Conservation (phyloP, 2,113 vertebrate genomes). For the Spilogale gracilis region DNA sequence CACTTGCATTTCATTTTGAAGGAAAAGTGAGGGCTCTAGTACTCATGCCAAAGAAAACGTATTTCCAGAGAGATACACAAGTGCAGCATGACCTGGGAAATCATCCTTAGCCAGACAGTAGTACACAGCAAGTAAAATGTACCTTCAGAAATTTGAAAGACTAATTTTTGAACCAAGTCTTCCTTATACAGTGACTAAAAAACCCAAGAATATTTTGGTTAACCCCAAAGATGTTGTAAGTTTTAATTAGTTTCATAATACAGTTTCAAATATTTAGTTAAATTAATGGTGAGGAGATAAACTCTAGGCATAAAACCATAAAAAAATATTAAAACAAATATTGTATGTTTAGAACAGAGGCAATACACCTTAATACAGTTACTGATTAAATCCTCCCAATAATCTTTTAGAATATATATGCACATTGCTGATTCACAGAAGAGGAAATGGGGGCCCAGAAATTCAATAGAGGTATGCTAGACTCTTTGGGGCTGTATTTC, state of each 20-base stretch:
- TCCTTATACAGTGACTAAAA: background rate
- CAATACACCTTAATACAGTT: background rate
- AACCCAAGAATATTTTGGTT: background rate
- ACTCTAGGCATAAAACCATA: background rate
- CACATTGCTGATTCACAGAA: background rate
- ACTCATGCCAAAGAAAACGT: background rate
- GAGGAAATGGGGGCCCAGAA: background rate
- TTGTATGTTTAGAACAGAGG: background rate
- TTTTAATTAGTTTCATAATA: background rate
- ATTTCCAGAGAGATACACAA: background rate
- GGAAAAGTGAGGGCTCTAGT: background rate
- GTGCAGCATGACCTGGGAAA: background rate
- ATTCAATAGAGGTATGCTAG: background rate
- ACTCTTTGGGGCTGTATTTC: background rate
- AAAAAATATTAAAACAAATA: background rate
- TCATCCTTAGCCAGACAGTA: background rate
- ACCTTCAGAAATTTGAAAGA: background rate
- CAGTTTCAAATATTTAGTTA: background rate
- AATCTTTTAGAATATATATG: background rate
- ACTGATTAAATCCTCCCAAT: background rate
- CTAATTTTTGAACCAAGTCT: background rate
- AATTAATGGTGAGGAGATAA: background rate
- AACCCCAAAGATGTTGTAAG: background rate
- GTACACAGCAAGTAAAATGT: background rate
- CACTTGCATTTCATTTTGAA: background rate